Base-by-base conservation (phyloP, 2,113 vertebrate species). In the Ceuthmochares aereus region DNA sequence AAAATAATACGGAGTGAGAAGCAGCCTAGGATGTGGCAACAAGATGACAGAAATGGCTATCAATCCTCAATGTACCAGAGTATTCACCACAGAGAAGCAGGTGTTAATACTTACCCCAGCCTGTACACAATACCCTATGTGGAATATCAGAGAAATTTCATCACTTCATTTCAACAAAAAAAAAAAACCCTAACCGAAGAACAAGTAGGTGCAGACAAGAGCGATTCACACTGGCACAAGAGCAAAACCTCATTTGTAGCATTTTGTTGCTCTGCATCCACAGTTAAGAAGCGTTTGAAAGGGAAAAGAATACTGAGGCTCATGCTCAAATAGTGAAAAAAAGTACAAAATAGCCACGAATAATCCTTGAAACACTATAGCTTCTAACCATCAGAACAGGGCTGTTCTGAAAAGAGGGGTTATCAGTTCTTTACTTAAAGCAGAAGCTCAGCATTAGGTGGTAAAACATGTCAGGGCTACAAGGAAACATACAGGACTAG, bases 101-200 rank as follows among this genome's bases (percentile, higher is more conserved):
- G 47, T 13, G 63, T 67, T 60, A 51, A 89, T 90, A 95, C 95
- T 96, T 89, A 96, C 96, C 95, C 36, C 14, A 52, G 7, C 67
- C 62, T 84, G 63, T 25, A 87, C 63, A 90, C 95, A 93, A 95
- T n/a, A 92, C 81, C 70, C 90, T 84, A 58, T 70, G 83, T 80
- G 60, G 43, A 90, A 91, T 68, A 49, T 49, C 95, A 89, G 0
- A 6, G 76, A 60, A 90, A 59, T 59, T 89, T 22, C 76, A 66
- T 58, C 45, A 64, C 73, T 92, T 94, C 45, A 14, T 84, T 92
- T 85, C 76, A 92, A 81, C 55, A 54, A 92, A 90, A 58, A 92
- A 90, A 87, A 58, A 40, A 1, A n/a, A n/a, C n/a, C n/a, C n/a
- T n/a, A 55, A 62, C 56, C 58, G 69, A 74, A 83, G 70, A 64